Evolutionary conservation across 2,113 vertebrate species (phyloP), one percentile per base, ranked within the genome.

Genomic region (Ciconia boyciana): DNA sequence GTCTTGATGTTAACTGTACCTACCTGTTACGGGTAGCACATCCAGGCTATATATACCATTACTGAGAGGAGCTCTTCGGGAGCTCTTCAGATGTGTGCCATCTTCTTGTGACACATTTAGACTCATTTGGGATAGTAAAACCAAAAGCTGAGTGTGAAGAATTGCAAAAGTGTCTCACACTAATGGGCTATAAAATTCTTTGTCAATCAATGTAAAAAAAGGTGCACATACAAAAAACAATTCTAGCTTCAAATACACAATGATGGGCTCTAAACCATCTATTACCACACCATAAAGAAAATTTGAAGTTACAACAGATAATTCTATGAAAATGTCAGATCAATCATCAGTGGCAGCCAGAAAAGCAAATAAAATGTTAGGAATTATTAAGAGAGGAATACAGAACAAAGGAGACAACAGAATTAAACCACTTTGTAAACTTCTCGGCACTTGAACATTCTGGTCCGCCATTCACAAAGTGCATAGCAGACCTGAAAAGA

Each of bases 241-340:
- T 31, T 85, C 15, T 52, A 70, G 44, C 60, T 70, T 87, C 84
- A 89, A 94, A 94, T 44, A 52, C 36, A 70, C 58, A 84, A 1
- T n/a, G 58, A 77, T 80, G 43, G 44, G 39, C 58, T 83, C 62
- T 84, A 87, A 95, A 81, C 29, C 32, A 81, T 46, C 31, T 60
- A 77, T 65, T 87, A 91, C 54, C 36, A 69, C 29, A 77, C 28
- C 24, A 48, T 26, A 65, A 89, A 77, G 64, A 77, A 91, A 55
- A 89, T 52, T 5, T 34, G 69, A 94, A 92, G 75, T 66, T 62
- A 62, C 41, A 85, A 75, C 24, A 93, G 68, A 28, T 66, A 89
- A 94, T 86, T 95, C 71, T 34, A 41, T 36, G 74, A 96, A 84
- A 94, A 87, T 44, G 41, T 70, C 82, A 89, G 34, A 83, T 89